These are phyloP conservation scores for Danaus plexippus DNA, from an alignment of 1,140 invertebrate genomes.

Conservation along the genomic window DNA sequence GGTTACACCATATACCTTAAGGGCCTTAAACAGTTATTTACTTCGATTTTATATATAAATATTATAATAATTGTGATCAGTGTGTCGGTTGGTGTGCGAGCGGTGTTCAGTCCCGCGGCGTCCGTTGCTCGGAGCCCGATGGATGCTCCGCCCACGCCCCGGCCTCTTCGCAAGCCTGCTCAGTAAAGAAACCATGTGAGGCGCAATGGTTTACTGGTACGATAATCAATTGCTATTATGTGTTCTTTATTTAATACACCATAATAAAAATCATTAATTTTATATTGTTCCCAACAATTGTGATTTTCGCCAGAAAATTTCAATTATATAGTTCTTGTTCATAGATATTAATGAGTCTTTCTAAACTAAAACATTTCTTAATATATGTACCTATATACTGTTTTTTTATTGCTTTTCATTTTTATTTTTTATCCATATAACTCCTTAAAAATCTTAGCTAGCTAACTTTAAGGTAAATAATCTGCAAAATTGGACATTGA, in stretches of 20 bases:
- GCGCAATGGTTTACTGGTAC: slow-evolving; percentile 75
- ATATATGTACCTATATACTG: too few species aligned
- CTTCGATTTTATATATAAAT: background rate
- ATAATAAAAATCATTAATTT: too few species aligned
- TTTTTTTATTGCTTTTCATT: too few species aligned
- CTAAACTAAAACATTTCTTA: too few species aligned
- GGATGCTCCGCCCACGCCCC: slow-evolving; percentile 70
- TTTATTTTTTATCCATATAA: too few species aligned
- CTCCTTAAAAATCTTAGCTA: too few species aligned
- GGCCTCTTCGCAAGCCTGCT: slow-evolving; percentile 72
- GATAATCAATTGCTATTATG: slow-evolving; percentile 1
- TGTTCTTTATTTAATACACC: slow-evolving; percentile 7
- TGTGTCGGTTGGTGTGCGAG: slow-evolving; percentile 75
- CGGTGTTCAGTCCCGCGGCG: slow-evolving; percentile 74
- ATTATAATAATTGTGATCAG: slow-evolving; percentile 31
- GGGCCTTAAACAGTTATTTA: slow-evolving; percentile 4
- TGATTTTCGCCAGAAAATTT: too few species aligned
- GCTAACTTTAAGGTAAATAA: too few species aligned
- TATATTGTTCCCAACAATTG: too few species aligned
- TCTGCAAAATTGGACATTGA: too few species aligned
- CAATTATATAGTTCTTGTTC: too few species aligned
- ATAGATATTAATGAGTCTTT: too few species aligned
- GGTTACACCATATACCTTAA: background rate
- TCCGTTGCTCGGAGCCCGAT: slow-evolving; percentile 73
- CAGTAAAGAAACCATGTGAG: slow-evolving; percentile 68